Conservation (phyloP, 1,140 invertebrate genomes). For the Eurosta solidaginis region DNA sequence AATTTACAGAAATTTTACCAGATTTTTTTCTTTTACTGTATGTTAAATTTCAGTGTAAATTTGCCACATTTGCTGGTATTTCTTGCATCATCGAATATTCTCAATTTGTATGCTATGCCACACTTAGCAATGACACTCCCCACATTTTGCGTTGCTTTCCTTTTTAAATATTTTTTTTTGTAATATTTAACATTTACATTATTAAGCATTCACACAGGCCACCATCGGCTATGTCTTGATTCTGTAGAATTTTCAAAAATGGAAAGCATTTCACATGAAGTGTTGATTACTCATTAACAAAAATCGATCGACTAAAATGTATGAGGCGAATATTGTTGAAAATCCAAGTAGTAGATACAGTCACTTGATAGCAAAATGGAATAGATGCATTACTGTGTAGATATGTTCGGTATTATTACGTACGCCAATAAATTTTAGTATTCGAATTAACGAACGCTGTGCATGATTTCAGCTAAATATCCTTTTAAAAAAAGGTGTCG, state of each 20-base stretch:
- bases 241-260: slow-evolving; percentile 19
- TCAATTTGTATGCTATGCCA: slow-evolving; percentile 6
- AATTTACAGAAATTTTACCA: too few relatives aligned
- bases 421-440: too few relatives aligned
- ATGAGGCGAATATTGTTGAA: background rate
- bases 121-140: too few relatives aligned
- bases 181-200: background rate
- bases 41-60: background rate
- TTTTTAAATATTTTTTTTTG: background rate
- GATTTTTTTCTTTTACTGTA: too few relatives aligned
- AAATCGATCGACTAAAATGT: background rate
- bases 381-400: too few relatives aligned
- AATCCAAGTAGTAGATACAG: too few relatives aligned
- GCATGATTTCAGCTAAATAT: too few relatives aligned
- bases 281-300: slow-evolving; percentile 25
- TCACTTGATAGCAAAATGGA: too few relatives aligned
- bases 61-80: background rate
- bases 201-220: background rate
- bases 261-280: slow-evolving; percentile 22
- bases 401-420: too few relatives aligned
- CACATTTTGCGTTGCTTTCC: too few relatives aligned
- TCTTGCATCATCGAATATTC: background rate
- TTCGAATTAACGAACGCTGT: too few relatives aligned
- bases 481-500: too few relatives aligned
- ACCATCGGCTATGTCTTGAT: background rate